Conservation (phyloP, 2,888 invertebrate species). For the Erebia ligea region DNA sequence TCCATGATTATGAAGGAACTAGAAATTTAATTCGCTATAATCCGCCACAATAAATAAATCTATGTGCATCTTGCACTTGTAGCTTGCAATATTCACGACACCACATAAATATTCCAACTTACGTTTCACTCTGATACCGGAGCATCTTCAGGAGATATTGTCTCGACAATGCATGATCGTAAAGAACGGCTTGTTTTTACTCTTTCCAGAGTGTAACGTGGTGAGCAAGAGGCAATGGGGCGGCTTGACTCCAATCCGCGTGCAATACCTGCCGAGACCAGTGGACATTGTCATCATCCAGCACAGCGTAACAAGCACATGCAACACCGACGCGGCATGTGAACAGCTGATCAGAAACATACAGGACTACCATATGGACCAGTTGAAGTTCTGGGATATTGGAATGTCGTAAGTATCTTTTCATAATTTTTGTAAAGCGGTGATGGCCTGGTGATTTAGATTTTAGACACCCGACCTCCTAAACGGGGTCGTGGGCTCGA, state of each 20-base stretch:
- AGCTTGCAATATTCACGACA: too few relatives aligned
- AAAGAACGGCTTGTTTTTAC: too few relatives aligned
- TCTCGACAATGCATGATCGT: too few relatives aligned
- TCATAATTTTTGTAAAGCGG: not conserved
- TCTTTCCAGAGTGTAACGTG: conserved; percentile 33
- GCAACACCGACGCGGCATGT: conserved; percentile 71
- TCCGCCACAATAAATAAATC: too few relatives aligned
- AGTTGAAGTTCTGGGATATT: conserved; percentile 77
- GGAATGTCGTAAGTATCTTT: conserved; percentile 78
- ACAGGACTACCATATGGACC: conserved; percentile 79
- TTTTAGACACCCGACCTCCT: not conserved
- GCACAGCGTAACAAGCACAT: conserved; percentile 80
- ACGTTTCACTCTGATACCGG: too few relatives aligned
- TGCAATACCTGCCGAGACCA: conserved; percentile 84
- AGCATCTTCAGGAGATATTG: too few relatives aligned
- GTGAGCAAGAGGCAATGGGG: conserved; percentile 84
- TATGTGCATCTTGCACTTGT: too few relatives aligned
- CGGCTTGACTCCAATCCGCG: conserved; percentile 67
- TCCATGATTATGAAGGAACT: too few relatives aligned
- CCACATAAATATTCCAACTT: too few relatives aligned
- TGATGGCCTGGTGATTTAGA: too few relatives aligned
- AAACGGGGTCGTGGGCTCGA: too few relatives aligned
- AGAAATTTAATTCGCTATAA: too few relatives aligned
- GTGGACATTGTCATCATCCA: conserved; percentile 82
- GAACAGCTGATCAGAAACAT: conserved; percentile 70